Evolutionary conservation across 2,113 vertebrate genomes (phyloP).

Genomic region (Ivindomyrus marchei): DNA sequence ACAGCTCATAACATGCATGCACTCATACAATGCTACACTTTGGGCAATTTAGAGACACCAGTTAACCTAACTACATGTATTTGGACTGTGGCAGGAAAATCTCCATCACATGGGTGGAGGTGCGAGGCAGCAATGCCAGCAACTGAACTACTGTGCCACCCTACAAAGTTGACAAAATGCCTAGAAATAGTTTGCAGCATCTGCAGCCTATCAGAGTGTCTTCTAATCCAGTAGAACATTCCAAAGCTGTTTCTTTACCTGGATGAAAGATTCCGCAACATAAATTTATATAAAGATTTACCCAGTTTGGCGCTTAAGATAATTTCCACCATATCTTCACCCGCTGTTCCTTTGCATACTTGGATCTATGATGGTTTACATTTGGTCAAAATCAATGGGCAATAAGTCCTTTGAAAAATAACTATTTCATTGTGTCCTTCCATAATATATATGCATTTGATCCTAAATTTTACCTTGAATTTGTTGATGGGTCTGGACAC

Average conservation of each 20-base stretch:
- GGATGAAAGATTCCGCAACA: slow-evolving; percentile 36
- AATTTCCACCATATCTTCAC: not conserved
- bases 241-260: slow-evolving; percentile 58
- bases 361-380: not conserved
- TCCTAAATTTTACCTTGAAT: slow-evolving; percentile 16
- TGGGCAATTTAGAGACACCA: not conserved
- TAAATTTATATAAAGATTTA: slow-evolving; percentile 22
- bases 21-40: not conserved
- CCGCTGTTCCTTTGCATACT: not conserved
- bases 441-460: not conserved
- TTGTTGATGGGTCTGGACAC: slow-evolving; percentile 5
- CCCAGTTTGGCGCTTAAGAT: not conserved
- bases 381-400: not conserved
- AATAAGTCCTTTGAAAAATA: not conserved
- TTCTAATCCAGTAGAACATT: slow-evolving; percentile 62
- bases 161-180: slow-evolving; percentile 54
- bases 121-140: not conserved
- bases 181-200: slow-evolving; percentile 58
- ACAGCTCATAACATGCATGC: not conserved
- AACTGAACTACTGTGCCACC: not conserved
- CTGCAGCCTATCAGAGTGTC: slow-evolving; percentile 62
- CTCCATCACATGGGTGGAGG: not conserved
- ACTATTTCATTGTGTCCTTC: not conserved
- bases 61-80: not conserved
- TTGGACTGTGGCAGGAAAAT: not conserved